Evolutionary conservation across 2,797 vertebrate species (phyloP), one percentile per base, ranked within the genome.

Genomic region (Pelodytes ibericus): DNA sequence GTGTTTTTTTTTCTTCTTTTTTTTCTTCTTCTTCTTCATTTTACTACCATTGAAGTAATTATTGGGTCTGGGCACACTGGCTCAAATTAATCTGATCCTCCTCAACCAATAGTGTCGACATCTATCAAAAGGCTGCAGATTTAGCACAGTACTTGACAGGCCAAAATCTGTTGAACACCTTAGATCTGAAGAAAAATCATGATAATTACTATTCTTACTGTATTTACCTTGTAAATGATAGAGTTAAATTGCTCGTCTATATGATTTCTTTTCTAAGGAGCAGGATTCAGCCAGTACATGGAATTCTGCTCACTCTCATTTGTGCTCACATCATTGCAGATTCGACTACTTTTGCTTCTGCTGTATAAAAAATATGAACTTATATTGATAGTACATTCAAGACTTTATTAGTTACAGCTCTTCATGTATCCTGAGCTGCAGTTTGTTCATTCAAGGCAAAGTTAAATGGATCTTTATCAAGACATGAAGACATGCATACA

Each of bases 31-130:
- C 11, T 44, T 44, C 13, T 39, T 31, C 64, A 73, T 79, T 79
- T 79, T 73, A 62, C 63, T 68, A 79, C 76, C 72, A 73, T 71
- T 53, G 64, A 78, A 73, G 64, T 79, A 73, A 79, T 79, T 79
- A 72, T 73, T 79, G 57, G 71, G 70, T 73, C 76, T 73, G 64
- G 64, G 57, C 63, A 72, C 69, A 73, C 63, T 79, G 71, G 76
- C 76, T 79, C 76, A 79, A 79, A 79, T 79, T 79, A 79, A 73
- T 73, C 64, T 79, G 76, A 73, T 79, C 71, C 71, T 79, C 58
- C 71, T 79, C 71, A 71, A 73, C 76, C 56, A 61, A 56, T 79
- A 63, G 26, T 79, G 71, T 56, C 16, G 57, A 79, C 63, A 79
- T 79, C 56, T 79, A 79, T 69, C 71, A 73, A 73, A 78, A 79